Evolutionary conservation across 2,888 invertebrate species (phyloP).

Genomic region (Mythimna lalbum): DNA sequence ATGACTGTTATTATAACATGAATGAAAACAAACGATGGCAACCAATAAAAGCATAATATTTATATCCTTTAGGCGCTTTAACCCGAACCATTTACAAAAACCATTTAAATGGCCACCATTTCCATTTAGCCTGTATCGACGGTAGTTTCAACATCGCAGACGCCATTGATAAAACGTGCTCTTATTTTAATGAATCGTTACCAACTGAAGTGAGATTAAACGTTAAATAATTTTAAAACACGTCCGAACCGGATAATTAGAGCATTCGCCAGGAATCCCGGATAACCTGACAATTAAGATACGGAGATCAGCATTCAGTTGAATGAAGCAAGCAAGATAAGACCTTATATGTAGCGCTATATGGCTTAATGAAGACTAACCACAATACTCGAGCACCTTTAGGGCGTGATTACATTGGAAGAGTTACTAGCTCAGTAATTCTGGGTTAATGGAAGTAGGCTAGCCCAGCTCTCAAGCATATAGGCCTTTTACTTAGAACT

Average conservation of each 20-base stretch:
- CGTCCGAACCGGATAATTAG: slow-evolving; percentile 66
- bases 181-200: slow-evolving; percentile 58
- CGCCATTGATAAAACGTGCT: slow-evolving; percentile 46
- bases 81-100: slow-evolving; percentile 2
- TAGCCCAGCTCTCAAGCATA: not conserved
- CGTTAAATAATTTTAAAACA: slow-evolving; percentile 60
- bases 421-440: slow-evolving; percentile 22
- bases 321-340: slow-evolving; percentile 63
- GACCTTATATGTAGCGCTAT: slow-evolving; percentile 57
- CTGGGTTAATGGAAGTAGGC: not conserved
- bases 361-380: slow-evolving; percentile 39
- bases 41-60: slow-evolving; percentile 3
- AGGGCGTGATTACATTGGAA: slow-evolving; percentile 21
- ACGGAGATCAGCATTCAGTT: slow-evolving; percentile 61
- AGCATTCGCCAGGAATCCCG: slow-evolving; percentile 55
- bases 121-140: slow-evolving; percentile 28
- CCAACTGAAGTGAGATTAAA: slow-evolving; percentile 50
- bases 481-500: slow-evolving; percentile 1
- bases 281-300: slow-evolving; percentile 69
- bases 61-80: slow-evolving; percentile 15
- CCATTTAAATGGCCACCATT: slow-evolving; percentile 28
- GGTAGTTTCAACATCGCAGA: slow-evolving; percentile 25
- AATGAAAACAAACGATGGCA: slow-evolving; percentile 4
- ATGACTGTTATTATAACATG: not conserved
- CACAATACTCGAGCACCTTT: slow-evolving; percentile 32